phyloP scores from a whole-genome alignment of 2,113 vertebrate species.

The Pterocles burchelli region DNA sequence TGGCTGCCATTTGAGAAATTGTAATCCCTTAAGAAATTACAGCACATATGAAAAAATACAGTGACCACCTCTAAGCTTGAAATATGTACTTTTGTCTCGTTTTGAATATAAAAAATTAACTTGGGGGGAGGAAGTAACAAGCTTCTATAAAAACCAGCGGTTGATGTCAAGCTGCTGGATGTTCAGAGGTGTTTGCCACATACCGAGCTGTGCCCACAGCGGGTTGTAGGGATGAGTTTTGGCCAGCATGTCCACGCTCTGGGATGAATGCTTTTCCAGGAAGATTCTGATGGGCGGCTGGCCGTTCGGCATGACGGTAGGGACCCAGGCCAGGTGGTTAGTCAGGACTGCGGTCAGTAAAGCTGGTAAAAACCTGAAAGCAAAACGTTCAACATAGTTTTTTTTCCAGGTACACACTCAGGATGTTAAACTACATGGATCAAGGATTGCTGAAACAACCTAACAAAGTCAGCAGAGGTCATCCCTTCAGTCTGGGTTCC shows the following conservation, averaged over 20 bases:
- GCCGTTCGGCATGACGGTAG: conserved; percentile 98
- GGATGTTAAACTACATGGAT: neutral
- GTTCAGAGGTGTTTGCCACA: neutral
- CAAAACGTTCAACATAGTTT: neutral
- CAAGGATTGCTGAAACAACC: neutral
- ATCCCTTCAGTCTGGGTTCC: neutral
- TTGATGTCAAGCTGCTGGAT: neutral
- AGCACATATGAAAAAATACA: neutral
- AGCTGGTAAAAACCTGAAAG: conserved; percentile 93
- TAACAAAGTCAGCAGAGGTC: neutral
- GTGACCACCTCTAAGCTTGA: neutral
- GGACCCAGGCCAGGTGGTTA: conserved; percentile 98
- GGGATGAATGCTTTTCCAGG: conserved; percentile 97
- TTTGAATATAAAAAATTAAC: neutral
- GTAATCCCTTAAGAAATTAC: neutral
- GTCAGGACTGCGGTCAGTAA: conserved; percentile 95
- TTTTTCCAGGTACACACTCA: neutral
- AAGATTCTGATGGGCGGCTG: conserved; percentile 97
- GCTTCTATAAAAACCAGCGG: neutral
- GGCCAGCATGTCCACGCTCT: conserved; percentile 96
- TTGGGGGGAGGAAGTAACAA: neutral
- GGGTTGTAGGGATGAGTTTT: conserved; percentile 98
- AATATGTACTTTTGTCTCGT: neutral
- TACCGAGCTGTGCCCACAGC: conserved; percentile 97
- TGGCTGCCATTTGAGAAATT: neutral